Conservation (phyloP, 2,797 vertebrate genomes). For the Gadopsis marmoratus region DNA sequence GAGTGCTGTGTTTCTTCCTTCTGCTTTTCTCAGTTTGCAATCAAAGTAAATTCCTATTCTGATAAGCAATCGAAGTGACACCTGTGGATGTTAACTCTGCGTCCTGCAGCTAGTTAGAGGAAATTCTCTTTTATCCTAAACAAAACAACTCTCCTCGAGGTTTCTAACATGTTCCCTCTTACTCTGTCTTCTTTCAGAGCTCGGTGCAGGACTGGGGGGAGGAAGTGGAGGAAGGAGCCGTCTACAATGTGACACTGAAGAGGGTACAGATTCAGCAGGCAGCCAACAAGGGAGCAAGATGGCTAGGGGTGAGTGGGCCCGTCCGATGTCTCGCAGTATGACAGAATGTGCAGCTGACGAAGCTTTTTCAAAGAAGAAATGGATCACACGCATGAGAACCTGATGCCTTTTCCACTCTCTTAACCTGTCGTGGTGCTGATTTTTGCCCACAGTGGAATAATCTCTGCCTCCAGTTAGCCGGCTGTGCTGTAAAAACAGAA, state of each 20-base stretch:
- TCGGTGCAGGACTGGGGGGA: constrained; percentile 96
- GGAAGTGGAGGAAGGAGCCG: constrained; percentile 96
- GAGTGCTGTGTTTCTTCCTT: constrained; percentile 25
- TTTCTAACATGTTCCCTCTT: constrained; percentile 19
- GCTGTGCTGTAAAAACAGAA: constrained; percentile 23
- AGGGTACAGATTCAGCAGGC: constrained; percentile 96
- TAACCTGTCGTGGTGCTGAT: constrained; percentile 15
- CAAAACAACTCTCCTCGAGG: background rate
- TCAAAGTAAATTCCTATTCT: constrained; percentile 4
- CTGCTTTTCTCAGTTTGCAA: constrained; percentile 37
- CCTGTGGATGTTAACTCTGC: constrained; percentile 7
- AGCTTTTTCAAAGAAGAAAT: constrained; percentile 2
- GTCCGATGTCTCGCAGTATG: constrained; percentile 6
- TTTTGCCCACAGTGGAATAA: constrained; percentile 18
- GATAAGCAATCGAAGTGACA: constrained; percentile 9
- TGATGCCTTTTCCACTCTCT: constrained; percentile 19
- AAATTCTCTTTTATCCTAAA: constrained; percentile 8
- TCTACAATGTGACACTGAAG: constrained; percentile 96
- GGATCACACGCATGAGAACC: constrained; percentile 5
- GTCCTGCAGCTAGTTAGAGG: background rate
- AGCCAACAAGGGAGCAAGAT: constrained; percentile 96
- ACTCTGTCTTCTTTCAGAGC: constrained; percentile 83
- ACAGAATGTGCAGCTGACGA: constrained; percentile 11
- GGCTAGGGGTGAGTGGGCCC: constrained; percentile 92
- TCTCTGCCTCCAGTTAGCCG: constrained; percentile 6